phyloP scores from a whole-genome alignment of 2,888 invertebrate genomes.

The Meteorus cinctellus region DNA sequence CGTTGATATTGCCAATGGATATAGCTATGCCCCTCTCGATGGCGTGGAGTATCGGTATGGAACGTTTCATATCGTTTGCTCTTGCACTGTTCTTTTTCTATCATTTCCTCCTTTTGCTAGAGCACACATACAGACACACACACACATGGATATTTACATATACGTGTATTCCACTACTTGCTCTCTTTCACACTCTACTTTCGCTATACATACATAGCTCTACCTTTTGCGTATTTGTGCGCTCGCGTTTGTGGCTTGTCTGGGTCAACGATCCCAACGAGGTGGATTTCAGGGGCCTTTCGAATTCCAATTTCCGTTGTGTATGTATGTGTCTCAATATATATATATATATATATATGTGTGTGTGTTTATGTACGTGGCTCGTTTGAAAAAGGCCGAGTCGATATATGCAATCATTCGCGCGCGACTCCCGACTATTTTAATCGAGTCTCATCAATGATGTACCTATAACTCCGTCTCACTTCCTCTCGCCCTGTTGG shows the following conservation, averaged over 20 bases:
- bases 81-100: constrained; percentile 8
- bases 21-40: constrained; percentile 35
- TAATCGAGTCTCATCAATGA: constrained; percentile 37
- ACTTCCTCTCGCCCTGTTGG: neutral
- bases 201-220: neutral
- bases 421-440: constrained; percentile 23
- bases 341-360: neutral
- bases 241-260: constrained; percentile 2
- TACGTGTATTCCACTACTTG: neutral
- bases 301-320: constrained; percentile 28
- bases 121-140: neutral
- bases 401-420: constrained; percentile 27
- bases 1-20: constrained; percentile 59
- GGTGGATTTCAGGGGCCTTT: constrained; percentile 42
- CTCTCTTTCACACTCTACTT: neutral
- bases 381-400: constrained; percentile 16
- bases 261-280: constrained; percentile 40
- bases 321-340: neutral
- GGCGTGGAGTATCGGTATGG: constrained; percentile 33
- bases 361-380: neutral
- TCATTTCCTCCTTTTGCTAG: neutral
- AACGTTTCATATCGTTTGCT: constrained; percentile 21
- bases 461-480: neutral
- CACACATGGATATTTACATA: neutral
- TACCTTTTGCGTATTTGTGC: neutral